A percentile compares a stretch with the other conserved stretches of the same genome.
Conservation (phyloP, 2,888 invertebrate genomes). For the Drosophila tanythrix region DNA sequence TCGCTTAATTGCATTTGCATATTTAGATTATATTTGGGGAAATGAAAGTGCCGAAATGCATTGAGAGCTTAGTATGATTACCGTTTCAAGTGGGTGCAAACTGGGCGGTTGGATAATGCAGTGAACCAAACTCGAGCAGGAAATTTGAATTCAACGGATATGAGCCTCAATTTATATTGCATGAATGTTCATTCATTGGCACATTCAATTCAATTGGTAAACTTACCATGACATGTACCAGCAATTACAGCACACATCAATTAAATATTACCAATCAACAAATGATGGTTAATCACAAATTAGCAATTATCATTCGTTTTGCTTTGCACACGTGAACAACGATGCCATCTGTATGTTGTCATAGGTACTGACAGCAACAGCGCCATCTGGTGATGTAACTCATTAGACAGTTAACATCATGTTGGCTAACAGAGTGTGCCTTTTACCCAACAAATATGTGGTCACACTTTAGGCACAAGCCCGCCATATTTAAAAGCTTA, state of each 20-base stretch:
- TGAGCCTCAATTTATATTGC: conserved; percentile 20
- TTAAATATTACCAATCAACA: conserved; percentile 8
- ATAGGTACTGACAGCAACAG: background rate
- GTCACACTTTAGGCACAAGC: conserved; percentile 1
- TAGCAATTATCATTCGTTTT: conserved; percentile 18
- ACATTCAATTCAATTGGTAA: conserved; percentile 27
- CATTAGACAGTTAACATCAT: conserved; percentile 12
- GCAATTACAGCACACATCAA: conserved; percentile 4
- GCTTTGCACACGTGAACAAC: background rate
- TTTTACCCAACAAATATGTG: background rate
- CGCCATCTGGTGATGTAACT: conserved; percentile 28
- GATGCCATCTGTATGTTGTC: conserved; percentile 17
- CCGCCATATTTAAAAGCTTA: conserved; percentile 11
- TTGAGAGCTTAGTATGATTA: conserved; percentile 44
- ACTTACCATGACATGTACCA: conserved; percentile 3
- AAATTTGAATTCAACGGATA: conserved; percentile 56
- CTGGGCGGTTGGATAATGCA: conserved; percentile 6
- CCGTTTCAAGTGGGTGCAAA: background rate
- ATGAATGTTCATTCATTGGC: conserved; percentile 5
- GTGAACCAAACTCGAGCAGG: conserved; percentile 36
- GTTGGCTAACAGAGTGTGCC: conserved; percentile 1
- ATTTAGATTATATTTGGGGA: conserved; percentile 74
- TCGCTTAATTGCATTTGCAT: conserved; percentile 75
- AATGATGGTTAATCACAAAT: conserved; percentile 3
- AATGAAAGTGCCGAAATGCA: conserved; percentile 73